Evolutionary conservation across 2,113 vertebrate genomes (phyloP), one percentile per base, ranked within the genome.

Genomic region (Indicator maculatus): DNA sequence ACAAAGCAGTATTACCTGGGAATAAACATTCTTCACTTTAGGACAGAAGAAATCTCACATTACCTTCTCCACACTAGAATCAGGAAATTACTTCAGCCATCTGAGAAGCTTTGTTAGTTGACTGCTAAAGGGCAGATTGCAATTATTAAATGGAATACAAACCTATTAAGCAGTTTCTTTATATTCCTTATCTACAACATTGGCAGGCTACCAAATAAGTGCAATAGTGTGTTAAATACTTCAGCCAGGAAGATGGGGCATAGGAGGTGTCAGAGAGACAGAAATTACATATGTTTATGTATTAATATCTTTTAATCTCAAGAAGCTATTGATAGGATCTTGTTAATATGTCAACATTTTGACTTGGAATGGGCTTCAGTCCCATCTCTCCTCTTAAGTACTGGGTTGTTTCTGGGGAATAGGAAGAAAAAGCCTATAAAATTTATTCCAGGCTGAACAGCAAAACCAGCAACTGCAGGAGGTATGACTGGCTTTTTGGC

Each of bases 401-500:
- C 66, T 73, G 26, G 5, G 11, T 44, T 78, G 47, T 88, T 86
- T 56, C 38, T 83, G 31, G 17, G 30, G 59, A 90, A 41, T 65
- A 67, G 11, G 26, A 70, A 76, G 69, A 89, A 38, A 31, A 90
- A 56, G 38, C 20, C 80, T 89, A 55, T 28, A 64, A 91, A 83
- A 75, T 74, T 78, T 70, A 50, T 83, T 61, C 39, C 41, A 63
- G 33, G 30, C 59, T 83, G 28, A 77, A 20, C 12, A 84, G 74
- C 55, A 70, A 86, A 88, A 95, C 12, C 78, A 95, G 82, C 88
- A 91, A 79, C 76, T 86, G 73, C 86, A 89, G 60, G 89, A 89
- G 81, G 59, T 85, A 45, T 64, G 86, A 83, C 83, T 75, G 71
- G 86, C 47, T 93, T 73, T 50, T 69, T 89, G 93, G 84, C 91